A percentile compares a stretch with the other conserved stretches of the same genome.
Conservation (phyloP, 92 coral and sea anemone genomes). For the Ricordea florida region DNA sequence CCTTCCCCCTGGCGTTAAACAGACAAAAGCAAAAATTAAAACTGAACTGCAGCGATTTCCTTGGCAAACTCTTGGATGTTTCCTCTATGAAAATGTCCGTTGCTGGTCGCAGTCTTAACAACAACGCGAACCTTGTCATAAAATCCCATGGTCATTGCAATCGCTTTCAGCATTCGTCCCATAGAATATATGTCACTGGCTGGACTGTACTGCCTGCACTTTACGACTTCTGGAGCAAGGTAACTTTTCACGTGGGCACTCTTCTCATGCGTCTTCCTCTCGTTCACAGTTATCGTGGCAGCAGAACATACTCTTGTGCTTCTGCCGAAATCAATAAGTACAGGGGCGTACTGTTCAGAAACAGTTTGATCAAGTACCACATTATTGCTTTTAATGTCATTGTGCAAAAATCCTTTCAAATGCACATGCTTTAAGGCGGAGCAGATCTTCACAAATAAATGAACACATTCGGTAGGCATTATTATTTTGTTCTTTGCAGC, state of each 20-base stretch:
- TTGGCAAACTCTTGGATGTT: neutral
- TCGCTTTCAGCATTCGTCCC: conserved; percentile 9
- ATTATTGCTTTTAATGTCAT: neutral
- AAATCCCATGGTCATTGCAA: neutral
- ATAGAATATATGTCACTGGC: conserved; percentile 22
- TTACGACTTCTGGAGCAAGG: conserved; percentile 21
- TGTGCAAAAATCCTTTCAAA: neutral
- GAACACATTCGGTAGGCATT: conserved; percentile 1
- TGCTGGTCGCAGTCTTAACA: neutral
- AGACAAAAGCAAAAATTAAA: neutral
- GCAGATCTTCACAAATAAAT: neutral
- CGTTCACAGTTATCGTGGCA: neutral
- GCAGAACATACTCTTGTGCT: neutral
- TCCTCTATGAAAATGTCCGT: neutral
- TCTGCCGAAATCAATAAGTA: conserved; percentile 20
- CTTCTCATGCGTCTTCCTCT: too few relatives aligned
- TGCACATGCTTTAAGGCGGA: neutral
- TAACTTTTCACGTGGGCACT: conserved; percentile 7
- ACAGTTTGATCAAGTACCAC: conserved; percentile 4
- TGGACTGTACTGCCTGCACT: neutral
- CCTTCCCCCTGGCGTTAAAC: too few relatives aligned
- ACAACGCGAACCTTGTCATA: neutral
- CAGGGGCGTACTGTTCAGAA: neutral
- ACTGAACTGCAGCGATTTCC: neutral
- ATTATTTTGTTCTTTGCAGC: conserved; percentile 15